These are phyloP conservation scores for Aptenodytes patagonicus DNA, from an alignment of 2,113 vertebrate species.

Conservation along the genomic window DNA sequence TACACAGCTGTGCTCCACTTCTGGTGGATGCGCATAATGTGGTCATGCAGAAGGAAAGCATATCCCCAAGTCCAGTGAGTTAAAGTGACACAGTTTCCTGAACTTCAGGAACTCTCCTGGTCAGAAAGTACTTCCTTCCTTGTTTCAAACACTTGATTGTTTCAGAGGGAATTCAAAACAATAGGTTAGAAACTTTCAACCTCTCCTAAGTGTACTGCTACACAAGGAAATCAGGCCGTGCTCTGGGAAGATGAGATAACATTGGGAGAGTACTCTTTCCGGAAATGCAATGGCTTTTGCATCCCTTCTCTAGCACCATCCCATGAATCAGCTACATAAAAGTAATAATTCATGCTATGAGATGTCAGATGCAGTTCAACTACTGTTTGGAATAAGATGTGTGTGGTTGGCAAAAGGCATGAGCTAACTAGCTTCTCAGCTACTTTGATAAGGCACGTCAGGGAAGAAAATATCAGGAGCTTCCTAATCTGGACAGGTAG, in stretches of 20 bases:
- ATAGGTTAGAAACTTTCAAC: conserved; percentile 13
- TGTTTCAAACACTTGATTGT: conserved; percentile 42
- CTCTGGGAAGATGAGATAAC: conserved; percentile 65
- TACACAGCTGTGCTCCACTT: not conserved
- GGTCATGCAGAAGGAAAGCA: conserved; percentile 47
- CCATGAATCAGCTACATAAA: not conserved
- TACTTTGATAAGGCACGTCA: not conserved
- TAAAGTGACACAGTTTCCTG: conserved; percentile 61
- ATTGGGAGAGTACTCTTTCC: not conserved
- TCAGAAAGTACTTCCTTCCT: conserved; percentile 78
- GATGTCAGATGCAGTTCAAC: not conserved
- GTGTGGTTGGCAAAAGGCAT: not conserved
- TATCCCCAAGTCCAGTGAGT: not conserved
- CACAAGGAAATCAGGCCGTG: conserved; percentile 20
- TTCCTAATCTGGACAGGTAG: not conserved
- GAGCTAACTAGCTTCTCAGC: not conserved
- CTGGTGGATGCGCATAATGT: conserved; percentile 33
- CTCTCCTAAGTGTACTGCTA: not conserved
- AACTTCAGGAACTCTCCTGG: conserved; percentile 69
- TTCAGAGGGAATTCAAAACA: conserved; percentile 52
- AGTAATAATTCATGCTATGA: not conserved
- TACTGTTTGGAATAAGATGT: not conserved
- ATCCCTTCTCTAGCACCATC: not conserved
- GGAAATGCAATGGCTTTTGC: conserved; percentile 29
- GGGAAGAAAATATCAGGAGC: not conserved